phyloP scores from a whole-genome alignment of 2,797 vertebrate species.

The Pseudomugil tenellus region DNA sequence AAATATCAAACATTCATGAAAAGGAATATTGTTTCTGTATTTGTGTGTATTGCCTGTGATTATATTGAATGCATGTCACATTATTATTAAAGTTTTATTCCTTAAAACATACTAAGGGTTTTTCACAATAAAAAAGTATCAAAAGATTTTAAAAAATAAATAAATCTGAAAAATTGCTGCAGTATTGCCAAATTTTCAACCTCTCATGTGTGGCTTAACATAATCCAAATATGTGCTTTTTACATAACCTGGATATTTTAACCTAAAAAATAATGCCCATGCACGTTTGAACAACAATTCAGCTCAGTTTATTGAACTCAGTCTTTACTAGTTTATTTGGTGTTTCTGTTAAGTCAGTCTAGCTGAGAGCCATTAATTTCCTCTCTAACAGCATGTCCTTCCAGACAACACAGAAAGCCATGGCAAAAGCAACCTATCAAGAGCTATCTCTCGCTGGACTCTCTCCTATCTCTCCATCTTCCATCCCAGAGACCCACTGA shows the following conservation, averaged over 20 bases:
- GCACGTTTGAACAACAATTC: neutral
- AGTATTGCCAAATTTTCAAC: neutral
- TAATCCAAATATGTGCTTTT: neutral
- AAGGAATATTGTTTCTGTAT: neutral
- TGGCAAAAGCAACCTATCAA: slow-evolving; percentile 61
- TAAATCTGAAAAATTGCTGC: neutral
- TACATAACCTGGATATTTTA: neutral
- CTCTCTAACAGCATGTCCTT: slow-evolving; percentile 58
- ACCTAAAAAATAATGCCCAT: neutral
- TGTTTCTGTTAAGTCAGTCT: slow-evolving; percentile 40
- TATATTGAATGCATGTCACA: neutral
- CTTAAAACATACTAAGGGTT: slow-evolving; percentile 11
- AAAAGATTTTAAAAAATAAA: slow-evolving; percentile 19
- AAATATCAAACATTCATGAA: too few relatives aligned
- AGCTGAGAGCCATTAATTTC: slow-evolving; percentile 48
- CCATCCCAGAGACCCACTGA: slow-evolving; percentile 61
- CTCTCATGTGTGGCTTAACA: neutral
- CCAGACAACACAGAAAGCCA: slow-evolving; percentile 48
- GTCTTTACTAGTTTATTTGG: slow-evolving; percentile 27
- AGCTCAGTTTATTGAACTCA: neutral
- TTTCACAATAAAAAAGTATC: slow-evolving; percentile 6
- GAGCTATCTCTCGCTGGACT: slow-evolving; percentile 64
- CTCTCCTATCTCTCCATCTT: slow-evolving; percentile 62
- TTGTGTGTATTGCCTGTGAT: neutral
- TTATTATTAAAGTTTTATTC: neutral